phyloP scores from a whole-genome alignment of 2,797 vertebrate genomes.

The Enteromius anoplus region DNA sequence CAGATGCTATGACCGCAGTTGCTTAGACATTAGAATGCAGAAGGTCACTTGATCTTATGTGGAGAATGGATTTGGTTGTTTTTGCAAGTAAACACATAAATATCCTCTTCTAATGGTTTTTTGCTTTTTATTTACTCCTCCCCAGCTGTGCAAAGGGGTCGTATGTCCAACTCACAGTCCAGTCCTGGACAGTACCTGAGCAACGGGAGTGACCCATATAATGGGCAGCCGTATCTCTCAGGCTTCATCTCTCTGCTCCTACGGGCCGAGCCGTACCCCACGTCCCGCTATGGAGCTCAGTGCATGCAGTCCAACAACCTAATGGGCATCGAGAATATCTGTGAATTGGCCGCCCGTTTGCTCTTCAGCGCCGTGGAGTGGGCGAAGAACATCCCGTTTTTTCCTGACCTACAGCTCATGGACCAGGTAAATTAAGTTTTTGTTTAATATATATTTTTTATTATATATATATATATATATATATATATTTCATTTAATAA shows the following conservation, averaged over 20 bases:
- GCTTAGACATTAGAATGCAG: constrained; percentile 13
- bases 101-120: constrained; percentile 16
- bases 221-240: constrained; percentile 83
- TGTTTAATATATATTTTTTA: not conserved
- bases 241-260: constrained; percentile 87
- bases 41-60: not conserved
- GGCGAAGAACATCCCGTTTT: constrained; percentile 91
- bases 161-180: constrained; percentile 82
- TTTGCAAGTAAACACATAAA: constrained; percentile 3
- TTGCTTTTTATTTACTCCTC: constrained; percentile 1
- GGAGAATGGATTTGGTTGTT: not conserved
- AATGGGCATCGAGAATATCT: constrained; percentile 90
- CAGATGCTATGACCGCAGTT: constrained; percentile 33
- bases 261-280: constrained; percentile 86
- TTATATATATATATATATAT: not conserved
- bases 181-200: constrained; percentile 84
- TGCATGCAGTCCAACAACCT: constrained; percentile 89
- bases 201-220: constrained; percentile 82
- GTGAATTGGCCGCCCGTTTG: constrained; percentile 85
- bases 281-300: constrained; percentile 84
- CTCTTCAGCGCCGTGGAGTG: constrained; percentile 89
- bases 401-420: constrained; percentile 87
- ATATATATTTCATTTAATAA: not conserved
- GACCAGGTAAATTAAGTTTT: constrained; percentile 77
- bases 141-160: constrained; percentile 86